Evolutionary conservation across 2,113 vertebrate genomes (phyloP).

Genomic region (Notarius lentiginosus): DNA sequence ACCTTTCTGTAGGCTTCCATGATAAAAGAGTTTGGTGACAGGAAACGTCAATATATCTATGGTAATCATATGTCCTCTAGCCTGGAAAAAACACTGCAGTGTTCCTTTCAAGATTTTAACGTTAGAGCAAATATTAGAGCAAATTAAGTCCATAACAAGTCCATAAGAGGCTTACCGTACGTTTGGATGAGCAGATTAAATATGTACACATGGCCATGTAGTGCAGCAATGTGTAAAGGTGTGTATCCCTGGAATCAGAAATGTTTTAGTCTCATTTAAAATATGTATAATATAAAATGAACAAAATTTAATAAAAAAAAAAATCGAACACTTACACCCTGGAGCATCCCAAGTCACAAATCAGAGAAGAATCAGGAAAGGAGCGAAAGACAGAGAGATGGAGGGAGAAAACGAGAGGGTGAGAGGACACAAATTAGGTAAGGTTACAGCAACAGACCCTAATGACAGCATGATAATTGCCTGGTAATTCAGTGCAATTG

Average conservation of each 20-base stretch:
- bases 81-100: background rate
- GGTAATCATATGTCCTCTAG: background rate
- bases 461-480: conserved; percentile 77
- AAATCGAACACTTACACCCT: conserved; percentile 69
- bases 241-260: conserved; percentile 74
- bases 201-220: conserved; percentile 74
- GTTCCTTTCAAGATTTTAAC: background rate
- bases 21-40: background rate
- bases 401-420: conserved; percentile 55
- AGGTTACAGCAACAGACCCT: conserved; percentile 77
- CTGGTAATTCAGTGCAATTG: conserved; percentile 74
- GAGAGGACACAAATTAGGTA: conserved; percentile 69
- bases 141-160: background rate
- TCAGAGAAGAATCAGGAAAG: conserved; percentile 6
- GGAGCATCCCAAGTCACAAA: conserved; percentile 60
- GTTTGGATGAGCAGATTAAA: conserved; percentile 69
- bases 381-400: conserved; percentile 3
- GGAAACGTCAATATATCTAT: background rate
- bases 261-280: conserved; percentile 4
- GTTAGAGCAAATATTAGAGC: background rate
- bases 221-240: conserved; percentile 77
- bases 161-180: conserved; percentile 66
- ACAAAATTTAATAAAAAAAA: background rate
- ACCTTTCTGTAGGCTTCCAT: background rate
- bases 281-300: background rate